These are phyloP conservation scores for Rotaria magnacalcarata DNA, from an alignment of 2,888 invertebrate species.

Conservation along the genomic window DNA sequence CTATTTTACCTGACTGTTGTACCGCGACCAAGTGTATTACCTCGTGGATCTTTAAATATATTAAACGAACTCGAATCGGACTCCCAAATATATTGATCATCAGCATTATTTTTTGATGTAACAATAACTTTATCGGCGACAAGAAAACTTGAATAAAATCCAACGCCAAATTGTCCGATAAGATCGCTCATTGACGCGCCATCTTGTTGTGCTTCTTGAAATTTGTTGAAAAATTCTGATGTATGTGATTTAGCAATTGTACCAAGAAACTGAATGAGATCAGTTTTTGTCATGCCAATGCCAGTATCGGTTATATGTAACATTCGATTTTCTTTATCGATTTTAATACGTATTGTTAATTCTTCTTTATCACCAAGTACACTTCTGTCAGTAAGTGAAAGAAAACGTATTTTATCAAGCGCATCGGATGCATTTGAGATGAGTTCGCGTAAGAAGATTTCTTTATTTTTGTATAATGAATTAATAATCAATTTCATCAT, in stretches of 20 bases:
- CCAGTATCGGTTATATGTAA: slow-evolving; percentile 92
- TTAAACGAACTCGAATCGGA: slow-evolving; percentile 98
- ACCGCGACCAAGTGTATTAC: slow-evolving; percentile 66
- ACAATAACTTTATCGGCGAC: slow-evolving; percentile 88
- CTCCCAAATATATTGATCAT: slow-evolving; percentile 96
- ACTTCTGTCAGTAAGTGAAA: slow-evolving; percentile 79
- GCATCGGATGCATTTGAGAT: slow-evolving; percentile 99
- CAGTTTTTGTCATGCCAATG: slow-evolving; percentile 90
- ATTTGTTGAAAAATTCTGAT: slow-evolving; percentile 79
- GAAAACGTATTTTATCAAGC: slow-evolving; percentile 87
- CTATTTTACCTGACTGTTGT: slow-evolving; percentile 71
- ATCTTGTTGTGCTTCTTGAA: slow-evolving; percentile 40
- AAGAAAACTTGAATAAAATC: slow-evolving; percentile 96
- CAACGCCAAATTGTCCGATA: slow-evolving; percentile 99
- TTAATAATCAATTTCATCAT: slow-evolving; percentile 99
- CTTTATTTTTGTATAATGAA: slow-evolving; percentile 95
- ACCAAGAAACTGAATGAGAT: slow-evolving; percentile 88
- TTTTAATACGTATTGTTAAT: slow-evolving; percentile 78
- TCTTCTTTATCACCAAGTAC: slow-evolving; percentile 76
- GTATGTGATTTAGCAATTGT: slow-evolving; percentile 97
- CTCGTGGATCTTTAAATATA: slow-evolving; percentile 70
- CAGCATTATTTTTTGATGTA: slow-evolving; percentile 90
- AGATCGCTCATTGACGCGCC: slow-evolving; percentile 74
- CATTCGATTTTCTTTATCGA: slow-evolving; percentile 80
- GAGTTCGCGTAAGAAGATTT: slow-evolving; percentile 89